These are phyloP conservation scores for Lates calcarifer DNA, from an alignment of 2,113 vertebrate species.

Conservation along the genomic window DNA sequence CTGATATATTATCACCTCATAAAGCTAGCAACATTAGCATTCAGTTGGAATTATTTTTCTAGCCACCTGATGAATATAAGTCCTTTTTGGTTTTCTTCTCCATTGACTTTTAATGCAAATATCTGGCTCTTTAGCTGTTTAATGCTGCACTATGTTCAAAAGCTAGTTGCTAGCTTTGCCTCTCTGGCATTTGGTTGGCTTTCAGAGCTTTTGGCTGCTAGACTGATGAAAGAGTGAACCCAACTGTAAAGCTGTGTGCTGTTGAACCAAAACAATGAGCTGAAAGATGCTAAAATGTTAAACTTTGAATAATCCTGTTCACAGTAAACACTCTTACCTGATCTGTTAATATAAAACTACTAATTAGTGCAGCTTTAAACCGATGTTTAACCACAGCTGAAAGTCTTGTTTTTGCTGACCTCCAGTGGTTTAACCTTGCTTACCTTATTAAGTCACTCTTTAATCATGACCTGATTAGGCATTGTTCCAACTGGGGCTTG, in stretches of 20 bases:
- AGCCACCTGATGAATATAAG: not conserved
- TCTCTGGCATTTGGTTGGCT: no score
- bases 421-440: not conserved
- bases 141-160: no score
- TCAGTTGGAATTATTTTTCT: not conserved
- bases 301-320: not conserved
- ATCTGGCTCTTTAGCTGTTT: not conserved
- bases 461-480: slow-evolving; percentile 38
- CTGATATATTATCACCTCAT: not conserved
- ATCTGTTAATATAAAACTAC: not conserved
- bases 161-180: no score
- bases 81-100: not conserved
- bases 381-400: not conserved
- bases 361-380: not conserved
- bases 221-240: no score
- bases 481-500: not conserved
- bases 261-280: not conserved
- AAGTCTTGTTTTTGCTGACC: not conserved
- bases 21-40: not conserved
- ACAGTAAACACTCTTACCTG: not conserved
- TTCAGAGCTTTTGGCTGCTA: no score
- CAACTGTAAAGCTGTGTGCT: not conserved
- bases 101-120: not conserved
- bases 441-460: not conserved
- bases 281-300: not conserved